Percentiles rank a stretch among this genome's conserved stretches.
Evolutionary conservation across 2,888 invertebrate genomes (phyloP).

Genomic region (Drosophila parthenogenetica): DNA sequence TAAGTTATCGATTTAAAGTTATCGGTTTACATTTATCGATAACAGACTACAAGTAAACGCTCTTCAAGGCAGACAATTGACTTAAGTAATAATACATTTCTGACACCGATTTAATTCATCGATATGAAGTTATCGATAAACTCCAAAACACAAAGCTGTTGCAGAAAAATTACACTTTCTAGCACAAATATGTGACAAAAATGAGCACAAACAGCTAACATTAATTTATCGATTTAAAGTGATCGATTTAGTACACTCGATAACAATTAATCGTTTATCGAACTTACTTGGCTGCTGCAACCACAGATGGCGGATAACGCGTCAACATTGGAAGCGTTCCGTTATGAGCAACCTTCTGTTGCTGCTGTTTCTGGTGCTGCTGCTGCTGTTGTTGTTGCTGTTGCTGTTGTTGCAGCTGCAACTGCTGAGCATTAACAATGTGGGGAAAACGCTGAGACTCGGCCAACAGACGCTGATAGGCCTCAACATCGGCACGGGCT

Average conservation of each 20-base stretch:
- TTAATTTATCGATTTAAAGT: background rate
- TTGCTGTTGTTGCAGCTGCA: conserved; percentile 70
- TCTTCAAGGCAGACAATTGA: too few species aligned
- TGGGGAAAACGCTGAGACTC: conserved; percentile 70
- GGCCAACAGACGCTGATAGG: conserved; percentile 65
- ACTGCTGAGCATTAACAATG: conserved; percentile 71
- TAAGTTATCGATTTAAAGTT: too few species aligned
- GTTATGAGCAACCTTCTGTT: conserved; percentile 67
- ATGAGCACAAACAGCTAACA: too few species aligned
- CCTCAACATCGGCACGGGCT: conserved; percentile 66
- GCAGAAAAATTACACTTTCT: too few species aligned
- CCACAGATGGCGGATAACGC: conserved; percentile 70
- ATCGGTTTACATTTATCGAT: too few species aligned
- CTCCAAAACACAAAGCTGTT: too few species aligned
- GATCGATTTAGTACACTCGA: background rate
- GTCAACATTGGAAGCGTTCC: conserved; percentile 68
- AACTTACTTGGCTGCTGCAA: conserved; percentile 70
- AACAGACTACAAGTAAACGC: too few species aligned
- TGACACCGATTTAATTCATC: too few species aligned
- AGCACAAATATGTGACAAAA: too few species aligned
- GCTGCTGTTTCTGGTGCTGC: conserved; percentile 52
- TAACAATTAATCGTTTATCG: background rate
- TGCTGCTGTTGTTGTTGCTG: conserved; percentile 50
- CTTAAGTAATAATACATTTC: too few species aligned
- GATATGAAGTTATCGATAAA: too few species aligned